Percentiles rank a stretch among this genome's conserved stretches.
Evolutionary conservation across 2,888 invertebrate genomes (phyloP).

Genomic region (Acleris cristana): DNA sequence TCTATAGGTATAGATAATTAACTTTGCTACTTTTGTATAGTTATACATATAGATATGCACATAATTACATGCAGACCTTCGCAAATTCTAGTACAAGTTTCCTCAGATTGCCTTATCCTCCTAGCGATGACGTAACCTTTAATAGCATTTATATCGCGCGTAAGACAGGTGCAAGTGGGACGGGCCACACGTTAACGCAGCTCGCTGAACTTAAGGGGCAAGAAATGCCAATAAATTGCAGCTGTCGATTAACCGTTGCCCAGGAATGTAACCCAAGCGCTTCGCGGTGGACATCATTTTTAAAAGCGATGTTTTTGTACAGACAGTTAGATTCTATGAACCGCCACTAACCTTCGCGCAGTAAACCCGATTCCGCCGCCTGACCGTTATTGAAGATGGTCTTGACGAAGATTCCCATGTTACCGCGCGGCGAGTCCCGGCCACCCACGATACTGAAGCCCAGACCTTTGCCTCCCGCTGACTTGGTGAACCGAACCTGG

Average conservation of each 20-base stretch:
- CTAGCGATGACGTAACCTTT: conserved; percentile 46
- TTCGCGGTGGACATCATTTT: conserved; percentile 17
- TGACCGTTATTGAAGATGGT: conserved; percentile 94
- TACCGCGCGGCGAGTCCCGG: conserved; percentile 92
- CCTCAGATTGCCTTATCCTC: conserved; percentile 28
- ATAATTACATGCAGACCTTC: conserved; percentile 28
- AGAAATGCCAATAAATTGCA: conserved; percentile 49
- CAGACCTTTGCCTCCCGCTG: conserved; percentile 92
- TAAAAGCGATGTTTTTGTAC: conserved; percentile 17
- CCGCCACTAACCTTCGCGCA: conserved; percentile 88
- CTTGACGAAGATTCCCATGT: conserved; percentile 95
- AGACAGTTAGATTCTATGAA: conserved; percentile 28
- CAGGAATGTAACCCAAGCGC: conserved; percentile 47
- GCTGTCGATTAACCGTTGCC: conserved; percentile 60
- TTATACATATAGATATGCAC: background rate
- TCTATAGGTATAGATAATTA: background rate
- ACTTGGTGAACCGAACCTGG: conserved; percentile 89
- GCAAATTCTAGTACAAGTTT: conserved; percentile 11
- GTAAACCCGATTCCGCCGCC: conserved; percentile 90
- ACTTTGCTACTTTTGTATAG: background rate
- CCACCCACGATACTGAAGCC: conserved; percentile 96
- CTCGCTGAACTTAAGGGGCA: conserved; percentile 22
- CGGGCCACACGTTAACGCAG: conserved; percentile 18
- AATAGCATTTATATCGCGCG: conserved; percentile 41
- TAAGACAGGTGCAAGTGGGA: conserved; percentile 54